These are phyloP conservation scores for Diaperis boleti DNA, from an alignment of 2,888 invertebrate species.

Conservation along the genomic window DNA sequence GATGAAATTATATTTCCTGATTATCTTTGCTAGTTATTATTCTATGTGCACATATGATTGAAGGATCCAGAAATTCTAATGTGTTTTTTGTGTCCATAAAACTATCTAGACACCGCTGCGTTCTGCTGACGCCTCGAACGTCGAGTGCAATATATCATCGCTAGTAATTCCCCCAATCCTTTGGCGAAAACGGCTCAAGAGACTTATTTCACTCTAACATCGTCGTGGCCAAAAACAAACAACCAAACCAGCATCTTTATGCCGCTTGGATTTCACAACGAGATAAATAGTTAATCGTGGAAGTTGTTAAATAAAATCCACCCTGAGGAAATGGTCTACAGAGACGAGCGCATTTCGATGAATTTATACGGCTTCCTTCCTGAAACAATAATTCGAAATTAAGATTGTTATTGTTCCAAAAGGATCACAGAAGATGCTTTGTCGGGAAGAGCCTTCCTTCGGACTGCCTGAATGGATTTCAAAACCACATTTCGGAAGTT, in stretches of 20 bases:
- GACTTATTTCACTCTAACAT: constrained; percentile 8
- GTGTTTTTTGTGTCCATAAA: constrained; percentile 8
- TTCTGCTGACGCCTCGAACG: neutral
- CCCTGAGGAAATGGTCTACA: neutral
- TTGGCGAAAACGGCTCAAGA: constrained; percentile 47
- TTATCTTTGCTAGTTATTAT: too few species aligned
- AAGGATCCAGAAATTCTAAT: constrained; percentile 10
- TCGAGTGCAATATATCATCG: constrained; percentile 15
- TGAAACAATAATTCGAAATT: constrained; percentile 20
- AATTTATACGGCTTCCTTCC: neutral
- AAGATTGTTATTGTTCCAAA: constrained; percentile 1
- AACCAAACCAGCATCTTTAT: neutral
- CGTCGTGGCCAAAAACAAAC: constrained; percentile 11
- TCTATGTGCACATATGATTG: too few species aligned
- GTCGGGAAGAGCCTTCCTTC: neutral
- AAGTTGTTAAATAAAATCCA: constrained; percentile 18
- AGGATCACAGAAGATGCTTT: constrained; percentile 5
- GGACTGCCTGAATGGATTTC: neutral
- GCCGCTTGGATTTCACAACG: constrained; percentile 1
- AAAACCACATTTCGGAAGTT: neutral
- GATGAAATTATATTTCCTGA: too few species aligned
- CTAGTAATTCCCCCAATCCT: constrained; percentile 32
- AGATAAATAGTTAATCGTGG: constrained; percentile 12
- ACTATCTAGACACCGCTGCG: neutral
- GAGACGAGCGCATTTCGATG: neutral